Conservation (phyloP, 2,113 vertebrate genomes). For the Nycticryphes semicollaris region DNA sequence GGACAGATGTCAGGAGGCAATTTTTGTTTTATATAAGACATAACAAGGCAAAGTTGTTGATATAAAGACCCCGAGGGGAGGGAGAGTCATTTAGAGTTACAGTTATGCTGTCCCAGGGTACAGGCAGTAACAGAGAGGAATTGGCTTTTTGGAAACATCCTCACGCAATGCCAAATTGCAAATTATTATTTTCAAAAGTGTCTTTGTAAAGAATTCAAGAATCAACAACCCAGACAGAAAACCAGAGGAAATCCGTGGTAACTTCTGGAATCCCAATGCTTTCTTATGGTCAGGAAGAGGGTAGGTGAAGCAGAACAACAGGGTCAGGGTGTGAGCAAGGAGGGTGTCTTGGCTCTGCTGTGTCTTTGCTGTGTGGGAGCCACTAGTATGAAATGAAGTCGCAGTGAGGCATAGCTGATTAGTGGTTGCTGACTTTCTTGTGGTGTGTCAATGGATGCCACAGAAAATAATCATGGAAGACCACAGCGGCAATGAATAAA, state of each 20-base stretch:
- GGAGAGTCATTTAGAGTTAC: neutral
- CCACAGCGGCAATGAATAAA: neutral
- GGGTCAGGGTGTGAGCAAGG: neutral
- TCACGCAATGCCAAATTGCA: neutral
- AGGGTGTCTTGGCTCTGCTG: neutral
- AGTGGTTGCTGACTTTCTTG: neutral
- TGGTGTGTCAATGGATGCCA: neutral
- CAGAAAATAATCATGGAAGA: neutral
- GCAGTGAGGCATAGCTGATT: neutral
- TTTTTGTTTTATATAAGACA: conserved; percentile 35
- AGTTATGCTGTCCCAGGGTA: neutral
- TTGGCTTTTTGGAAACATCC: neutral
- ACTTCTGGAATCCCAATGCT: neutral
- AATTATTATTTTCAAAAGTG: neutral
- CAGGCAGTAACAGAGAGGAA: neutral
- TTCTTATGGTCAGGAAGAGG: neutral
- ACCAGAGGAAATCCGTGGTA: conserved; percentile 1
- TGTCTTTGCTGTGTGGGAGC: neutral
- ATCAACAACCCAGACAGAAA: neutral
- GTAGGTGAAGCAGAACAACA: neutral
- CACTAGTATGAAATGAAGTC: neutral
- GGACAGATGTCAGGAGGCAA: conserved; percentile 51
- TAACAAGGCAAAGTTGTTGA: conserved; percentile 53
- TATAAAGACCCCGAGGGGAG: conserved; percentile 20
- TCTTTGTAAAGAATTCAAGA: neutral